These are phyloP conservation scores for Nixonia krombeini DNA, from an alignment of 1,140 invertebrate species.

Conservation along the genomic window DNA sequence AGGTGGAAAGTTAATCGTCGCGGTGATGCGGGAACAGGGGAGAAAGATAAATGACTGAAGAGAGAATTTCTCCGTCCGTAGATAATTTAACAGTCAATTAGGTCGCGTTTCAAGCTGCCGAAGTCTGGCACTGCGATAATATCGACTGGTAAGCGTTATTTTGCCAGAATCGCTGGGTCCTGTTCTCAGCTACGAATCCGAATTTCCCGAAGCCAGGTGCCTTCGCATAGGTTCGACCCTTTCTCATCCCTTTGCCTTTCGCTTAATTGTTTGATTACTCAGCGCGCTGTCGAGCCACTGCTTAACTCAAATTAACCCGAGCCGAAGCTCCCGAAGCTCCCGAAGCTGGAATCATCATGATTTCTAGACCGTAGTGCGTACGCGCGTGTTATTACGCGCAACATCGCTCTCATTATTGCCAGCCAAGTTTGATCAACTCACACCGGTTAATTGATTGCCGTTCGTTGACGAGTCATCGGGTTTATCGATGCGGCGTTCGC, in stretches of 20 bases:
- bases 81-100: conserved; percentile 71
- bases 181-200: conserved; percentile 51
- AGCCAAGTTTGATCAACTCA: conserved; percentile 63
- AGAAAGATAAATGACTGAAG: conserved; percentile 38
- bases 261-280: conserved; percentile 73
- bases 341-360: conserved; percentile 42
- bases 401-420: conserved; percentile 54
- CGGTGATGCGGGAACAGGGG: conserved; percentile 41
- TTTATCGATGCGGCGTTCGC: conserved; percentile 44
- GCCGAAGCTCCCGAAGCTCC: conserved; percentile 56
- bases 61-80: conserved; percentile 50
- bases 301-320: conserved; percentile 66
- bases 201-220: conserved; percentile 46
- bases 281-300: conserved; percentile 65
- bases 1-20: conserved; percentile 48
- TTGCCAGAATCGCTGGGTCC: conserved; percentile 63
- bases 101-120: conserved; percentile 57
- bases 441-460: conserved; percentile 63
- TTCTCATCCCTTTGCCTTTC: conserved; percentile 41
- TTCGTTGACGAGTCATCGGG: conserved; percentile 51
- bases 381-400: conserved; percentile 43
- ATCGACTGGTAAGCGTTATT: conserved; percentile 70
- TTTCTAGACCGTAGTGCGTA: no score
- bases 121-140: conserved; percentile 60
- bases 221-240: conserved; percentile 38